Base-by-base conservation (phyloP, 2,113 vertebrate genomes). In the Hucho hucho region DNA sequence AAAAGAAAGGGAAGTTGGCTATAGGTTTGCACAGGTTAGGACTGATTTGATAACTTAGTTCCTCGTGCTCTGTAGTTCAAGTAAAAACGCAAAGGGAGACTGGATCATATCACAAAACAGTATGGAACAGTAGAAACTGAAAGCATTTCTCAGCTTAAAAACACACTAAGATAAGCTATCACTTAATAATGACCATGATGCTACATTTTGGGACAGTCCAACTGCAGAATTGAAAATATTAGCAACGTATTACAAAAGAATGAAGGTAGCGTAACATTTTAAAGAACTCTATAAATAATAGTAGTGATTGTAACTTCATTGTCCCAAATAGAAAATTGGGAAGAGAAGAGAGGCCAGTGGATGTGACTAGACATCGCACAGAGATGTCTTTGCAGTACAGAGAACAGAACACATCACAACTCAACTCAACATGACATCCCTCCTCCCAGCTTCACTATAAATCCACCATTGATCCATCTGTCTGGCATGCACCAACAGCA, bases 61-160 rank as follows among this genome's bases (percentile, higher is more conserved):
- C 84, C 84, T 89, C 12, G 79, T 80, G 84, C 72, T n/a, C n/a
- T 53, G 74, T 12, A 80, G 63, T 83, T 76, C 82, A 83, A 81
- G 81, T 43, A 53, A 53, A 53, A 3, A 16, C 11, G 16, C 47
- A 53, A 16, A 53, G 14, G 4, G 47, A 53, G 14, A 53, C 12
- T 14, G 47, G 47, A 53, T 14, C 3, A 1, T 4, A 16, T 16
- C 3, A 53, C 47, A 53, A 53, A 53, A 53, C 14, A 53, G 12
- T 16, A 53, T 3, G 14, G 47, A 53, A 49, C 9, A 49, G 3
- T 14, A 49, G 13, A 13, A 49, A 53, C 12, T 0, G 47, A 16
- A 53, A 53, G 47, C 14, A 53, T 53, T 16, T 53, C 47, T 53
- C 47, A 14, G 47, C 47, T 53, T 16, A 53, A 53, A 53, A 2